Conservation (phyloP, 1,140 invertebrate species). For the Arctopsyche grandis region DNA sequence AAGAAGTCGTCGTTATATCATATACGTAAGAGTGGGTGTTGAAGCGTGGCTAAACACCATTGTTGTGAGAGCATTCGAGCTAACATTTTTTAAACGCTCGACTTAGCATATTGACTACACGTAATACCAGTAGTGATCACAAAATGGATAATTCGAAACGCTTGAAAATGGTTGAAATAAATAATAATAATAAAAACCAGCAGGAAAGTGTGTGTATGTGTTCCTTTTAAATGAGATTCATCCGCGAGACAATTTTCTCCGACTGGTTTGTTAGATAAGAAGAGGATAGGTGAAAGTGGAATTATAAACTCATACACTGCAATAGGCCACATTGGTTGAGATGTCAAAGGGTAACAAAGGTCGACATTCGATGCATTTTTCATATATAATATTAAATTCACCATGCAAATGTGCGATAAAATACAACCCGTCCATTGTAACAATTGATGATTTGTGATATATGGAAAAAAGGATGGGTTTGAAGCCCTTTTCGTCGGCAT, state of each 20-base stretch:
- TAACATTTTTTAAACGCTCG: constrained; percentile 25
- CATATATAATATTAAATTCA: not conserved
- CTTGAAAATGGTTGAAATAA: too few species aligned
- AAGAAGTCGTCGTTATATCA: constrained; percentile 10
- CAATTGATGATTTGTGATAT: not conserved
- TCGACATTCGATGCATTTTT: not conserved
- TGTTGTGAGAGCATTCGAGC: constrained; percentile 10
- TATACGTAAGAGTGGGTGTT: constrained; percentile 30
- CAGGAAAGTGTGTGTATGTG: too few species aligned
- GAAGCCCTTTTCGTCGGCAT: not conserved
- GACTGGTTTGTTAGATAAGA: constrained; percentile 47
- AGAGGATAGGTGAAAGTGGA: constrained; percentile 43
- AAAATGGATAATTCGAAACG: not conserved
- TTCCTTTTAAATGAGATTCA: constrained; percentile 6
- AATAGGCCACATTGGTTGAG: not conserved
- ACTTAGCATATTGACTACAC: constrained; percentile 10
- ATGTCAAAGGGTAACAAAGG: constrained; percentile 42
- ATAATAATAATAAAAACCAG: too few species aligned
- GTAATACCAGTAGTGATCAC: constrained; percentile 16
- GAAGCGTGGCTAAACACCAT: constrained; percentile 31
- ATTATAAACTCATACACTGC: constrained; percentile 22
- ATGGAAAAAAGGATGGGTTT: too few species aligned
- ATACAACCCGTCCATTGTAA: not conserved
- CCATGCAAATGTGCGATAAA: not conserved
- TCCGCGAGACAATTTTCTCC: constrained; percentile 43